These are phyloP conservation scores for Xestia rhomboidea DNA, from an alignment of 2,888 invertebrate species.

Conservation along the genomic window DNA sequence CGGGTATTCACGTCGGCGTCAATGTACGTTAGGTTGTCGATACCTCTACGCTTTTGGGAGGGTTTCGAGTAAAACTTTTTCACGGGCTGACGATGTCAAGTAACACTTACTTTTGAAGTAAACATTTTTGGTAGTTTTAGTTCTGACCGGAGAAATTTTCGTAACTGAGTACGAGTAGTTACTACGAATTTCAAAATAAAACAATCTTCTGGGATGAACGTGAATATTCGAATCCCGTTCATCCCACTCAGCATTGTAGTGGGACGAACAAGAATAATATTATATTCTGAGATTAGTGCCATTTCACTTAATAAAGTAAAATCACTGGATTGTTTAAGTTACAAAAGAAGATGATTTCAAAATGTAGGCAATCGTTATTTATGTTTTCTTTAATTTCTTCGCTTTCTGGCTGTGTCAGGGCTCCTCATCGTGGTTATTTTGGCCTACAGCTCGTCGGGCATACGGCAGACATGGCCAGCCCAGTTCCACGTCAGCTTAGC, in stretches of 20 bases:
- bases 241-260: background rate
- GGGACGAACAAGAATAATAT: background rate
- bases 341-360: background rate
- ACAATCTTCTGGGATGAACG: background rate
- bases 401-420: no score
- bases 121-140: background rate
- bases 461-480: no score
- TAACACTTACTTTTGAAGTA: background rate
- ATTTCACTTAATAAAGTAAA: background rate
- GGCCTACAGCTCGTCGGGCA: no score
- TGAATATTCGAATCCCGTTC: background rate
- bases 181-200: background rate
- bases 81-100: background rate
- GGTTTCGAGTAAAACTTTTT: background rate
- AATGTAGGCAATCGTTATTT: background rate
- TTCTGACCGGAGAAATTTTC: background rate
- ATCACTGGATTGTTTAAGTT: background rate
- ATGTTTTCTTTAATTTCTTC: background rate
- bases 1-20: slow-evolving; percentile 13
- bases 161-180: no score
- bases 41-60: background rate
- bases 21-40: slow-evolving; percentile 3
- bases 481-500: background rate
- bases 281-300: background rate
- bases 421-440: no score